These are phyloP conservation scores for Drosophila azteca DNA, from an alignment of 1,140 invertebrate genomes.

Conservation along the genomic window DNA sequence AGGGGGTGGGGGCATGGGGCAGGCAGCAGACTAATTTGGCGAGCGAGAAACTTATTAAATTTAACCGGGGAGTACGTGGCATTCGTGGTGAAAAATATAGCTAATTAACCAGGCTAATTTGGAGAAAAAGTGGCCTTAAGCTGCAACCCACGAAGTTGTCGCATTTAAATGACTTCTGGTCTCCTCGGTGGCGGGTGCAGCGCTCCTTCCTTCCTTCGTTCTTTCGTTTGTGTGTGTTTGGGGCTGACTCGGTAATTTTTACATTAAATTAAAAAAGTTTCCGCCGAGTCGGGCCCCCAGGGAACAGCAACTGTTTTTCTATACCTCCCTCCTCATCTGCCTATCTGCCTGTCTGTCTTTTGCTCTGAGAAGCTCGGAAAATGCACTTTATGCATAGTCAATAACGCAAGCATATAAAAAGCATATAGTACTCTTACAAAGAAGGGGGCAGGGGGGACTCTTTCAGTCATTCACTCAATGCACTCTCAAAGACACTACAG, in stretches of 20 bases:
- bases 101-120: conserved; percentile 74
- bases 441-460: conserved; percentile 22
- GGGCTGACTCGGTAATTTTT: conserved; percentile 44
- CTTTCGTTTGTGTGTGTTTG: conserved; percentile 9
- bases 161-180: conserved; percentile 42
- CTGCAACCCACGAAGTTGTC: conserved; percentile 53
- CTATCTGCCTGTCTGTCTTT: neutral
- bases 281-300: neutral
- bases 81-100: conserved; percentile 24
- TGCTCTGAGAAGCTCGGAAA: conserved; percentile 37
- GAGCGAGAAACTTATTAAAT: conserved; percentile 42
- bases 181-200: no score
- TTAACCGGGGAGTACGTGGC: conserved; percentile 3
- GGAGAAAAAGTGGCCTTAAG: conserved; percentile 61
- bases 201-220: neutral
- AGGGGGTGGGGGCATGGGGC: neutral
- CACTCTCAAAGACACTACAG: conserved; percentile 70
- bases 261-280: conserved; percentile 80
- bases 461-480: conserved; percentile 72
- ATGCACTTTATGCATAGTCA: conserved; percentile 67
- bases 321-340: no score
- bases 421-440: neutral
- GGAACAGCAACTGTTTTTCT: conserved; percentile 38
- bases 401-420: conserved; percentile 43
- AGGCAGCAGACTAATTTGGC: conserved; percentile 32